Evolutionary conservation across 1,140 invertebrate genomes (phyloP).

Genomic region (Ptiloglossa arizonensis): DNA sequence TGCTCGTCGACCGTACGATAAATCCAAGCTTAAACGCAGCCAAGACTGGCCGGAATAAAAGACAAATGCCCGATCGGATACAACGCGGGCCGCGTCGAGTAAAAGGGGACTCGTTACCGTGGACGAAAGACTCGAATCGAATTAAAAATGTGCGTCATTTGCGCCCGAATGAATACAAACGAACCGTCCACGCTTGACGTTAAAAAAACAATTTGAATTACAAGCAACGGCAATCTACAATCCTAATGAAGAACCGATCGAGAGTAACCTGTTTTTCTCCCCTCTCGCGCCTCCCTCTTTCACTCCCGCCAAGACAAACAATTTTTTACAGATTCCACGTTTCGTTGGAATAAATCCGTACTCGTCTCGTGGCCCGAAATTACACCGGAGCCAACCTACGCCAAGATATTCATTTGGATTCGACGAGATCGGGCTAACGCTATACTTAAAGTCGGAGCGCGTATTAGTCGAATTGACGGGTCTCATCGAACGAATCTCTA

Average conservation of each 20-base stretch:
- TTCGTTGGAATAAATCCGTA: conserved; percentile 8
- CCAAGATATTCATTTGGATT: conserved; percentile 33
- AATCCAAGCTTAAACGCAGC: too few species aligned
- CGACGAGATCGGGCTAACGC: conserved; percentile 22
- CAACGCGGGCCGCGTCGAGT: neutral
- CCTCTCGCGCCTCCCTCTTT: too few species aligned
- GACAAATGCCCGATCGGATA: neutral
- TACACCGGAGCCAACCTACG: neutral
- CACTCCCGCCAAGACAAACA: too few species aligned
- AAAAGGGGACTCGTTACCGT: neutral
- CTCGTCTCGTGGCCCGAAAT: conserved; percentile 12
- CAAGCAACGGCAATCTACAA: neutral
- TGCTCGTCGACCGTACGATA: too few species aligned
- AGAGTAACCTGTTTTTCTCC: neutral
- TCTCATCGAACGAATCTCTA: conserved; percentile 7
- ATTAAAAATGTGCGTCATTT: neutral
- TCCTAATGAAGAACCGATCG: neutral
- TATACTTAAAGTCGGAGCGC: conserved; percentile 43
- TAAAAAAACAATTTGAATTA: neutral
- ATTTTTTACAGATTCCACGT: neutral
- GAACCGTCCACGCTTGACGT: too few species aligned
- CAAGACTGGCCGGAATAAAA: too few species aligned
- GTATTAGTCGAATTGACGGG: conserved; percentile 38
- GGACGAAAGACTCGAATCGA: neutral
- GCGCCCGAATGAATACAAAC: neutral